Conservation (phyloP, 1,140 invertebrate genomes). For the Nixonia krombeini region DNA sequence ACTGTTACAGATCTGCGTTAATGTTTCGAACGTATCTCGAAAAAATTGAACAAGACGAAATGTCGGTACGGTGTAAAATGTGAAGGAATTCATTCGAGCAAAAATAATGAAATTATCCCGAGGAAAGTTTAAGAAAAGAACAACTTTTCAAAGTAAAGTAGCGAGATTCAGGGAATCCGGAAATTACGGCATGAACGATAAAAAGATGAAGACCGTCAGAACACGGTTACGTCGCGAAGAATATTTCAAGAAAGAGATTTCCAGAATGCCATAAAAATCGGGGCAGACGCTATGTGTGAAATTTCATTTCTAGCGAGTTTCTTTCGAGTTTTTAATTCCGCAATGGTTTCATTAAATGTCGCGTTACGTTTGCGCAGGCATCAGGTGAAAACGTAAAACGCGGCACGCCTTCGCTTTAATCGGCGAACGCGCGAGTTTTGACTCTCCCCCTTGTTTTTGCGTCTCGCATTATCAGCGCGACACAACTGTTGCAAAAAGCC, state of each 20-base stretch:
- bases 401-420: too few species aligned
- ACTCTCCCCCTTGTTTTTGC: too few species aligned
- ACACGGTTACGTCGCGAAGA: slow-evolving; percentile 40
- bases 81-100: slow-evolving; percentile 34
- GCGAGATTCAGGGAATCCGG: slow-evolving; percentile 41
- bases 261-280: slow-evolving; percentile 32
- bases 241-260: slow-evolving; percentile 43
- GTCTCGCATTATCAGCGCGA: too few species aligned
- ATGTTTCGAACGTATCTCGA: slow-evolving; percentile 35
- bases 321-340: slow-evolving; percentile 28
- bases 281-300: slow-evolving; percentile 31
- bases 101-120: slow-evolving; percentile 48
- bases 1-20: slow-evolving; percentile 22
- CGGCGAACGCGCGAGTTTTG: too few species aligned
- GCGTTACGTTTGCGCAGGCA: slow-evolving; percentile 15
- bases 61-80: slow-evolving; percentile 21
- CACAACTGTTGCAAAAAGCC: too few species aligned
- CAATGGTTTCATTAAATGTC: slow-evolving; percentile 33
- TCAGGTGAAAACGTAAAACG: slow-evolving; percentile 7
- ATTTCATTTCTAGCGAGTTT: slow-evolving; percentile 25
- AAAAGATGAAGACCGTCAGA: slow-evolving; percentile 48
- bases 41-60: slow-evolving; percentile 23
- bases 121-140: slow-evolving; percentile 41
- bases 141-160: slow-evolving; percentile 40
- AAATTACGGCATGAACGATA: slow-evolving; percentile 49